These are phyloP conservation scores for Elanus axillaris DNA, from an alignment of 2,113 vertebrate species.

Conservation along the genomic window DNA sequence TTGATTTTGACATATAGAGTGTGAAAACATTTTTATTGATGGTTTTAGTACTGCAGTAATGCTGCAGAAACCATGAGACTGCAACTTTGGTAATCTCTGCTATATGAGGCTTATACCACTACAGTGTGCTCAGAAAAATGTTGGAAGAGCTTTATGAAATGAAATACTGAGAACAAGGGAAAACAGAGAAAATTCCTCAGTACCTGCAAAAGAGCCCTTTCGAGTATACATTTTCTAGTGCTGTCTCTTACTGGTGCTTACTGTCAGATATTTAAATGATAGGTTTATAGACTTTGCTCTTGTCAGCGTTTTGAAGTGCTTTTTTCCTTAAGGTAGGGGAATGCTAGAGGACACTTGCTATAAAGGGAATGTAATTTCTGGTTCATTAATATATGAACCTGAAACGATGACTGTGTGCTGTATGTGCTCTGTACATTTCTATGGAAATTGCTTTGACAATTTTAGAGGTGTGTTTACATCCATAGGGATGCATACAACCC, in stretches of 20 bases:
- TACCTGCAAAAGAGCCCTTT: neutral
- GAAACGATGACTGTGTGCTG: neutral
- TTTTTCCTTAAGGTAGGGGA: neutral
- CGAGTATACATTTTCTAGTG: neutral
- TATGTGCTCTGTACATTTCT: neutral
- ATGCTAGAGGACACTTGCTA: neutral
- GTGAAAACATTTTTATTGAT: neutral
- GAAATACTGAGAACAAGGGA: neutral
- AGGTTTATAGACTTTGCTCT: neutral
- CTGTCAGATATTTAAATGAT: conserved; percentile 1
- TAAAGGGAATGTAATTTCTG: neutral
- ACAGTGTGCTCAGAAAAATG: neutral
- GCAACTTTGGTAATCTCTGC: neutral
- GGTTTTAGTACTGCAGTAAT: neutral
- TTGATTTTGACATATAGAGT: neutral
- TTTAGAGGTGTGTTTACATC: neutral
- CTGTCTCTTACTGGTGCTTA: neutral
- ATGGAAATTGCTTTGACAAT: fast-evolving
- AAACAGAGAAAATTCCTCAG: neutral
- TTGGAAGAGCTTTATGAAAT: neutral
- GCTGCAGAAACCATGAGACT: neutral
- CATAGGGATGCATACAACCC: neutral
- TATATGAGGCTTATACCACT: neutral
- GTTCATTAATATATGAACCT: neutral
- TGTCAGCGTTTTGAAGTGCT: conserved; percentile 12